These are phyloP conservation scores for Zosterops hypoxanthus DNA, from an alignment of 2,113 vertebrate genomes.

Conservation along the genomic window DNA sequence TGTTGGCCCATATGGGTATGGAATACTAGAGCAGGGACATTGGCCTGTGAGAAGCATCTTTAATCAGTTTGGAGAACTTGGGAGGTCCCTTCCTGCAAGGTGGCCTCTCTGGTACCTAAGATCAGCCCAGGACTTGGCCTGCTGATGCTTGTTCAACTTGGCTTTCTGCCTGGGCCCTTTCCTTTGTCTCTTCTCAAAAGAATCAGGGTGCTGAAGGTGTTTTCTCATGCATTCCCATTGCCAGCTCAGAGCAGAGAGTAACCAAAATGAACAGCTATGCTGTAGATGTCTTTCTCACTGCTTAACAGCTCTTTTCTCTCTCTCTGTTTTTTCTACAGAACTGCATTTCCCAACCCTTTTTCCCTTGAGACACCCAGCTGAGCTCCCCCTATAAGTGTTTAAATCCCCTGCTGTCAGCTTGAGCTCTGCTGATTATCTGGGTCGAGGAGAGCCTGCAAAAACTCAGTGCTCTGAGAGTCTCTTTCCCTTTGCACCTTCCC, in stretches of 20 bases:
- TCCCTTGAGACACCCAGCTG: conserved; percentile 70
- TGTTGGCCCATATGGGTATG: not conserved
- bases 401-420: conserved; percentile 71
- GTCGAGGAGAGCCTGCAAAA: conserved; percentile 58
- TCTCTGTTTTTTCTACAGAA: conserved; percentile 34
- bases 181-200: not conserved
- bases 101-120: not conserved
- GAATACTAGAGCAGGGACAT: not conserved
- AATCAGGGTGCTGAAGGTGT: not conserved
- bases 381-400: conserved; percentile 68
- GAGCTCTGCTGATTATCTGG: conserved; percentile 71
- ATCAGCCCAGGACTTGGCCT: not conserved
- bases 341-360: conserved; percentile 57
- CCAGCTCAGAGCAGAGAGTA: conserved; percentile 31
- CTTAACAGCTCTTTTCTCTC: conserved; percentile 59
- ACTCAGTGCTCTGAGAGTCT: conserved; percentile 46
- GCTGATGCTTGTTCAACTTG: fast-evolving
- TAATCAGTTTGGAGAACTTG: not conserved
- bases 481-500: conserved; percentile 25
- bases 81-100: not conserved
- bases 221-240: not conserved
- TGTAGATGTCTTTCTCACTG: conserved; percentile 61
- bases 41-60: not conserved
- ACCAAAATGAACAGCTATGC: conserved; percentile 47
- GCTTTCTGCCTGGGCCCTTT: not conserved